A percentile compares a stretch with the other conserved stretches of the same genome.
These are phyloP conservation scores for Triplophysa siluroides DNA, from an alignment of 2,113 vertebrate genomes.

Conservation along the genomic window DNA sequence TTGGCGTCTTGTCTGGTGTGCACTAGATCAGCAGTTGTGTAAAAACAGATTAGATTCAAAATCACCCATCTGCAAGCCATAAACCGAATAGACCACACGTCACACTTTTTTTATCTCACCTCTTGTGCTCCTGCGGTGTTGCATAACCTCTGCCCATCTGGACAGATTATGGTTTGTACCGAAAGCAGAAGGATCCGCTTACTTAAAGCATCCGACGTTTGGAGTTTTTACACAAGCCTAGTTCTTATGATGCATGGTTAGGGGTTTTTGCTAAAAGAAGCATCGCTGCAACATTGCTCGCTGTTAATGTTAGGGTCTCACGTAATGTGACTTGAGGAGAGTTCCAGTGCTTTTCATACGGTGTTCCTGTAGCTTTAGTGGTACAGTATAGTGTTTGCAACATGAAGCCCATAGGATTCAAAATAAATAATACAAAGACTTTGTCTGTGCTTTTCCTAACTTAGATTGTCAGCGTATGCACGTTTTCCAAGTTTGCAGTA, in stretches of 20 bases:
- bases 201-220: not conserved
- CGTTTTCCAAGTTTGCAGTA: too few relatives aligned
- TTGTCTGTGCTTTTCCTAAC: too few relatives aligned
- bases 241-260: too few relatives aligned
- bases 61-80: not conserved
- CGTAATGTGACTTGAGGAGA: too few relatives aligned
- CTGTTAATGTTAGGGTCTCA: too few relatives aligned
- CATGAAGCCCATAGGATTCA: not conserved
- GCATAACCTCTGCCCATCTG: slow-evolving; percentile 52
- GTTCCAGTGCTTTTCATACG: too few relatives aligned
- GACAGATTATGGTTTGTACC: not conserved
- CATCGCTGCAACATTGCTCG: not conserved
- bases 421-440: too few relatives aligned
- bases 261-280: not conserved
- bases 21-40: slow-evolving; percentile 23
- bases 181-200: not conserved
- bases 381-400: too few relatives aligned
- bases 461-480: too few relatives aligned
- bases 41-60: slow-evolving; percentile 48
- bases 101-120: not conserved
- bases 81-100: not conserved
- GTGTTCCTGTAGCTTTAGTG: too few relatives aligned
- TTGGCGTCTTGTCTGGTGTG: not conserved
- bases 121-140: not conserved
- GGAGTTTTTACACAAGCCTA: not conserved